phyloP scores from a whole-genome alignment of 2,797 vertebrate genomes.

The Alfaro cultratus region DNA sequence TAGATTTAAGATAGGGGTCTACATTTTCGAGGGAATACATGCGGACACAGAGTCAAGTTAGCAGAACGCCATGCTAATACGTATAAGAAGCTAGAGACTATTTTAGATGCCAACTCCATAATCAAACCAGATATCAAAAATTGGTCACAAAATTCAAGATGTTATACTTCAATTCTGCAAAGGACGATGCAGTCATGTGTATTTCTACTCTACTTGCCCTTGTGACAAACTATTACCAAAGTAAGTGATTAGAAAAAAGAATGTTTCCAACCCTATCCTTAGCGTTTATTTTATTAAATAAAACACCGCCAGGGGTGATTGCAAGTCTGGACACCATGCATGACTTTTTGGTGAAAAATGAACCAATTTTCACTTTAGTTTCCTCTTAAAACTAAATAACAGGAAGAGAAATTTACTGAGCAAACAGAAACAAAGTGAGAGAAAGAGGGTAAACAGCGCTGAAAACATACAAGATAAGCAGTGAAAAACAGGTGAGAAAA shows the following conservation, averaged over 20 bases:
- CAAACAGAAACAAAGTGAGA: slow-evolving; percentile 15
- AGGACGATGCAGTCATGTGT: background rate
- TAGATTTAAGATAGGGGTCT: background rate
- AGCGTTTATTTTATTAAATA: background rate
- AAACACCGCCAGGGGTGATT: background rate
- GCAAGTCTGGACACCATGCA: background rate
- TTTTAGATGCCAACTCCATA: background rate
- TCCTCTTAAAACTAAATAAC: slow-evolving; percentile 24
- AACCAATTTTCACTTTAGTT: slow-evolving; percentile 49
- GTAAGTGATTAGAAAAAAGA: background rate
- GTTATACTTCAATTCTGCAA: background rate
- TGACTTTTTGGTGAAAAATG: background rate
- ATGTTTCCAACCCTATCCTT: background rate
- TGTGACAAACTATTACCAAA: background rate
- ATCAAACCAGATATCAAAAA: background rate
- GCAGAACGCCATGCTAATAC: background rate
- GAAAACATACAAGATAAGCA: background rate
- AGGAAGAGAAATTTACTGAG: slow-evolving; percentile 54
- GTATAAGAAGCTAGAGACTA: background rate
- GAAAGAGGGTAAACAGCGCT: background rate
- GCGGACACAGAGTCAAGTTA: background rate
- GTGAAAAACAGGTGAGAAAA: slow-evolving; percentile 11
- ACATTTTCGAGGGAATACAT: background rate
- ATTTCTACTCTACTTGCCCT: background rate
- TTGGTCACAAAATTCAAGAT: background rate